Conservation (phyloP, 2,113 vertebrate species). For the Rostratula benghalensis region DNA sequence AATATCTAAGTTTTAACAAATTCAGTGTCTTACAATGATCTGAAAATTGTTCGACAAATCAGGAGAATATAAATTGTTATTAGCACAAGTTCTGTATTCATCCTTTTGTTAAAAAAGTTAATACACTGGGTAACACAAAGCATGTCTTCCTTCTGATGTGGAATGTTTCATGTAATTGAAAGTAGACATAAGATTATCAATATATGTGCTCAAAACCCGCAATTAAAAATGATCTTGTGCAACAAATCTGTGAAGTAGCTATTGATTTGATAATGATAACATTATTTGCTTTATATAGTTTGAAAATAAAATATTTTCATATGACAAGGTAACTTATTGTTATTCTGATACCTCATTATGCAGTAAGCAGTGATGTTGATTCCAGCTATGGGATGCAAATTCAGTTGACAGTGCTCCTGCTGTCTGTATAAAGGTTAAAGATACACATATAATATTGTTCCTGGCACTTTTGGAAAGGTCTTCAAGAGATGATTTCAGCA, state of each 20-base stretch:
- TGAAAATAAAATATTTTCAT: slow-evolving; percentile 13
- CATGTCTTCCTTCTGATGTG: neutral
- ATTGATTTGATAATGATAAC: neutral
- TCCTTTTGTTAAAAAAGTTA: neutral
- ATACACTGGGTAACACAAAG: neutral
- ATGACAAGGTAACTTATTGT: slow-evolving; percentile 61
- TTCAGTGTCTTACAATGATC: neutral
- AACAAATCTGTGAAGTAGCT: neutral
- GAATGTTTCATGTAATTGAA: neutral
- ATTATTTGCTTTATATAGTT: neutral
- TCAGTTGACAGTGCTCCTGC: slow-evolving; percentile 44
- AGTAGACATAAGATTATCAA: neutral
- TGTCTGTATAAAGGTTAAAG: slow-evolving; percentile 66
- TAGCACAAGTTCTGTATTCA: neutral
- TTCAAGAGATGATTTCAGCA: slow-evolving; percentile 42
- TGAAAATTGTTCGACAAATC: neutral
- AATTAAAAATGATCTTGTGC: neutral
- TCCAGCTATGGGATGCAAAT: slow-evolving; percentile 64
- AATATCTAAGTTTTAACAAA: neutral
- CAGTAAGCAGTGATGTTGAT: slow-evolving; percentile 15
- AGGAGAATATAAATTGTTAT: neutral
- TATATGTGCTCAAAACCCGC: neutral
- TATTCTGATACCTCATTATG: slow-evolving; percentile 62
- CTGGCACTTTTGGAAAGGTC: slow-evolving; percentile 47
- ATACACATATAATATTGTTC: slow-evolving; percentile 39